phyloP scores from a whole-genome alignment of 2,797 vertebrate species.

The Tokudaia tokunoshimensis region DNA sequence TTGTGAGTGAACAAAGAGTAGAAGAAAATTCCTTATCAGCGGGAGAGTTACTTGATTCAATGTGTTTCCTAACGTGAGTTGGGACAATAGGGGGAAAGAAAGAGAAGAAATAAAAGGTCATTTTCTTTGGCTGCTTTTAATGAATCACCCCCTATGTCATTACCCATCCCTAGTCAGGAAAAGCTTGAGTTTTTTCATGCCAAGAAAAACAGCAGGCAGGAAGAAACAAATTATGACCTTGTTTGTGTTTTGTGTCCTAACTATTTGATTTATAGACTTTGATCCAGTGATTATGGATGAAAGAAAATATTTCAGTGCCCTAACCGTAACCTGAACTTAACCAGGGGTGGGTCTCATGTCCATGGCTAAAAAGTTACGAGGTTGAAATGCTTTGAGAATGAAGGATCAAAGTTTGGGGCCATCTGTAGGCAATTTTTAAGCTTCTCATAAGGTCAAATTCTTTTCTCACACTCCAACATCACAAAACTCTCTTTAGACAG shows the following conservation, averaged over 20 bases:
- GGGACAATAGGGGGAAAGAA: conserved; percentile 77
- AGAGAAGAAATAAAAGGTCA: conserved; percentile 80
- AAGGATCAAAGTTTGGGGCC: conserved; percentile 37
- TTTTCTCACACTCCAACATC: conserved; percentile 65
- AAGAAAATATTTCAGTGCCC: conserved; percentile 87
- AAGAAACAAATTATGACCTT: conserved; percentile 83
- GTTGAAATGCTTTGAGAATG: conserved; percentile 69
- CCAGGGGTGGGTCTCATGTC: conserved; percentile 68
- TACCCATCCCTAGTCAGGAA: conserved; percentile 82
- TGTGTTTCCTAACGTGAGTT: conserved; percentile 68
- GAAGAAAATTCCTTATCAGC: conserved; percentile 71
- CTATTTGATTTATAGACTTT: conserved; percentile 82
- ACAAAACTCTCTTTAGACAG: conserved; percentile 41
- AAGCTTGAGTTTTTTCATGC: conserved; percentile 79
- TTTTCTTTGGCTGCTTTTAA: conserved; percentile 73
- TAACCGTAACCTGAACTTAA: conserved; percentile 76
- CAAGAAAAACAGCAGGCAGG: conserved; percentile 87
- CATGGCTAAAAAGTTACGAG: conserved; percentile 58
- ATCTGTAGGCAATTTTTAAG: conserved; percentile 55
- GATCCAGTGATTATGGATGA: conserved; percentile 86
- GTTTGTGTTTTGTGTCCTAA: conserved; percentile 83
- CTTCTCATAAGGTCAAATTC: conserved; percentile 50
- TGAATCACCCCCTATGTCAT: conserved; percentile 72
- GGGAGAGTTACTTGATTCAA: conserved; percentile 67
- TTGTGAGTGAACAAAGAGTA: conserved; percentile 53